phyloP scores from a whole-genome alignment of 2,113 vertebrate genomes.

The Lamprologus callipterus region DNA sequence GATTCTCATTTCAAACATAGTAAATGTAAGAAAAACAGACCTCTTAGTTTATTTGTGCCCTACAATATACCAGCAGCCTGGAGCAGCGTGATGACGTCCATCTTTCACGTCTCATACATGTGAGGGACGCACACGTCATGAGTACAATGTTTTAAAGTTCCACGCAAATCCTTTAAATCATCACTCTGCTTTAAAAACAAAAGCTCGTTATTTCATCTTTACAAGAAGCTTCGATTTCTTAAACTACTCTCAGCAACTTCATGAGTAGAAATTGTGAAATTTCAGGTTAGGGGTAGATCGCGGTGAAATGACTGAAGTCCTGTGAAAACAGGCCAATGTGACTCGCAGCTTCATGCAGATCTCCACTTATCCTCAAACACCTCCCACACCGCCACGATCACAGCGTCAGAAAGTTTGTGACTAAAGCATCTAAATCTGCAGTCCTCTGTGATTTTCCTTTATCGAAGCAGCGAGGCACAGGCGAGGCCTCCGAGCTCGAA shows the following conservation, averaged over 20 bases:
- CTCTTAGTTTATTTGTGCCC: not conserved
- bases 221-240: not conserved
- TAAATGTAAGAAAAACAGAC: not conserved
- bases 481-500: fast-evolving
- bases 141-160: not conserved
- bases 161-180: not conserved
- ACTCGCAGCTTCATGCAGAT: not conserved
- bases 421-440: not conserved
- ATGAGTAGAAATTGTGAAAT: not conserved
- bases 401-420: not conserved
- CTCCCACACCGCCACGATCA: not conserved
- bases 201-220: not conserved
- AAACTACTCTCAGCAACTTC: not conserved
- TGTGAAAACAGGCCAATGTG: not conserved
- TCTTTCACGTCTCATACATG: not conserved
- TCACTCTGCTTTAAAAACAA: not conserved
- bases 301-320: not conserved
- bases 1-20: not conserved
- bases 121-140: not conserved
- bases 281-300: not conserved
- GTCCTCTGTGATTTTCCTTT: not conserved
- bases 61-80: not conserved
- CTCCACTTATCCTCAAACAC: not conserved
- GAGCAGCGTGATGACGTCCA: not conserved
- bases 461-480: not conserved